phyloP scores from a whole-genome alignment of 2,888 invertebrate species.

The Platypus cylindrus region DNA sequence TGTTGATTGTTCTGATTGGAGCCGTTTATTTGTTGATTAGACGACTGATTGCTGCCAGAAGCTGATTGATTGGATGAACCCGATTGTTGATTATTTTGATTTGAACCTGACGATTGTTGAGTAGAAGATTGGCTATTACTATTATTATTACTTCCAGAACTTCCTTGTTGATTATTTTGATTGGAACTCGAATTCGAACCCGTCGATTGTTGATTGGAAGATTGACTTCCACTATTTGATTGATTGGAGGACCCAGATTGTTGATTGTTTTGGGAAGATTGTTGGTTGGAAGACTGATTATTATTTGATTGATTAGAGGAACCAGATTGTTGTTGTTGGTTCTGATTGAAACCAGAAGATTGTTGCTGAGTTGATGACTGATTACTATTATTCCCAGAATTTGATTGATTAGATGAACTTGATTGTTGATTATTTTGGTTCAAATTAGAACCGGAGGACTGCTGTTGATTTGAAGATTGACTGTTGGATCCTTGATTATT shows the following conservation, averaged over 20 bases:
- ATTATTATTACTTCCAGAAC: conserved; percentile 6
- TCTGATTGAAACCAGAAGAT: conserved; percentile 12
- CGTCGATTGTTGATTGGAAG: conserved; percentile 7
- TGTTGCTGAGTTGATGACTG: conserved; percentile 15
- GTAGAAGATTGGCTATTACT: conserved; percentile 4
- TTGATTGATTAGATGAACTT: conserved; percentile 5
- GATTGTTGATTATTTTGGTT: conserved; percentile 13
- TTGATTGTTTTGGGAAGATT: conserved; percentile 11
- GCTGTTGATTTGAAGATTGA: conserved; percentile 15
- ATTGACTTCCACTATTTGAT: conserved; percentile 4
- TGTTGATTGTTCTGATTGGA: conserved; percentile 1
- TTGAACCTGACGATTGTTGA: too few species aligned
- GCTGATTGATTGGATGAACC: conserved; percentile 4
- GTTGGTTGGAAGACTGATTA: conserved; percentile 5
- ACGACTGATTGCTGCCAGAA: conserved; percentile 1
- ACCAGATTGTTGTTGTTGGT: too few species aligned
- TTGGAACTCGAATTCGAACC: too few species aligned
- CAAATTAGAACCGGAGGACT: conserved; percentile 11
- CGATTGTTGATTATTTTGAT: conserved; percentile 14
- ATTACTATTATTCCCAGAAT: conserved; percentile 4
- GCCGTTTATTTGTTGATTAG: neutral
- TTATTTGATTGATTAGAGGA: conserved; percentile 1
- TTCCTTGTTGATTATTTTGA: conserved; percentile 10
- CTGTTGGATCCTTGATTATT: conserved; percentile 12
- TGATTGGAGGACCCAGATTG: conserved; percentile 8